Evolutionary conservation across 2,888 invertebrate genomes (phyloP), one percentile per base, ranked within the genome.

Genomic region (Machimus atricapillus): DNA sequence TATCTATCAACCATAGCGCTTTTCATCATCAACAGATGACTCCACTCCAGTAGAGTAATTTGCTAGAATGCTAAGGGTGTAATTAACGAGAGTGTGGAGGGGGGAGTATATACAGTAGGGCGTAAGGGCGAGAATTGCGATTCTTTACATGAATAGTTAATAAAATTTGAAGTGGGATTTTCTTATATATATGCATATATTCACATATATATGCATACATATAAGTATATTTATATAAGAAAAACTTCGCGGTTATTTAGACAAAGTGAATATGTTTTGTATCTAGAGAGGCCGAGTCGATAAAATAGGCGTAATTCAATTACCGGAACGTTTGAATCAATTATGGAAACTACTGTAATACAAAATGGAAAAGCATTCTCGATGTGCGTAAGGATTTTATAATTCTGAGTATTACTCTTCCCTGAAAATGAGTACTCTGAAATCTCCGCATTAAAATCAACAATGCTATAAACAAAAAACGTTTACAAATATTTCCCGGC

Each of bases 11-110:
- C 58, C n/a, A 81, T 87, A 87, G 85, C 87, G 79, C 66, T 88
- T 82, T 87, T 88, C 52, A 88, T 88, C 43, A 88, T 27, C 12
- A 77, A 87, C 43, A 88, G 89, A 88, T 89, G 88, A 88, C 88
- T 89, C 74, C 78, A 66, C 73, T 58, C 66, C 56, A 82, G 37
- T 56, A 23, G 66, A 58, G 37, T 79, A 23, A 43, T 8, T 34
- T 52, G 56, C 58, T 82, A 58, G 79, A 78, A 23, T 85, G 85
- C 74, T n/a, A 66, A 76, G 43, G 77, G 40, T 87, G 76, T 85
- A 87, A 87, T 56, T 74, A 43, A 58, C 76, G 52, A 46, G 46
- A 85, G 27, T 66, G 27, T 73, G 78, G 27, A 46, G n/a, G 40
- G 23, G n/a, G 12, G 9, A 83, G 73, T 73, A 73, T 83, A 16